Base-by-base conservation (phyloP, 2,888 invertebrate species). In the Phengaris alcon region DNA sequence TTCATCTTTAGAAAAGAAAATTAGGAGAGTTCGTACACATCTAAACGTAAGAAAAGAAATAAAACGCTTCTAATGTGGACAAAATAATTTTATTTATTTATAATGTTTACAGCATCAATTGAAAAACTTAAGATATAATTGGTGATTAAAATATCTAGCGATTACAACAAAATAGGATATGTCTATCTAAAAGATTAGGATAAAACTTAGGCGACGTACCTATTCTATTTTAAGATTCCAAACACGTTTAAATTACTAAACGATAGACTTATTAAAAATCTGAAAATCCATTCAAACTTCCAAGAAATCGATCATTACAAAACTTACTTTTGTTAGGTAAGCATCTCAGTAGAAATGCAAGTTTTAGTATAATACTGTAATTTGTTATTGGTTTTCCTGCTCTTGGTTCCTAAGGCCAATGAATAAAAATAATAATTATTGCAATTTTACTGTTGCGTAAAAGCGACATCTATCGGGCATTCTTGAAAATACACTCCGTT, bases 191-290 rank as follows among this genome's bases (percentile, higher is more conserved):
- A 70, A 72, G 51, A 72, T 75, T 75, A 69, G 48, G 59, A 59
- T 75, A 72, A 75, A n/a, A 72, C 9, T 13, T 72, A 52, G 13
- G 72, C 54, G 72, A 72, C 54, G 5, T 2, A 68, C 46, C 22
- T 72, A 54, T 52, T 48, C 7, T 72, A 52, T 72, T 15, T 22
- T 46, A 54, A 46, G 13, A 73, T 44, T 22, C 46, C 44, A 48
- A 64, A 73, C 48, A 75, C 15, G 10, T 57, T 51, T 75, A 72
- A 69, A 75, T 64, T 55, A 74, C 72, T 75, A 44, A 76, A 78
- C 83, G 91, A 92, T 91, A 91, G 88, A 84, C 85, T 81, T 86
- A 84, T 93, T 88, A 86, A 91, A 91, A 87, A 86, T 85, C 83
- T 88, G 88, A 90, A 87, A 79, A 13, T 72, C 10, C 48, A 77